These are phyloP conservation scores for Horisme vitalbata DNA, from an alignment of 2,888 invertebrate species.

Conservation along the genomic window DNA sequence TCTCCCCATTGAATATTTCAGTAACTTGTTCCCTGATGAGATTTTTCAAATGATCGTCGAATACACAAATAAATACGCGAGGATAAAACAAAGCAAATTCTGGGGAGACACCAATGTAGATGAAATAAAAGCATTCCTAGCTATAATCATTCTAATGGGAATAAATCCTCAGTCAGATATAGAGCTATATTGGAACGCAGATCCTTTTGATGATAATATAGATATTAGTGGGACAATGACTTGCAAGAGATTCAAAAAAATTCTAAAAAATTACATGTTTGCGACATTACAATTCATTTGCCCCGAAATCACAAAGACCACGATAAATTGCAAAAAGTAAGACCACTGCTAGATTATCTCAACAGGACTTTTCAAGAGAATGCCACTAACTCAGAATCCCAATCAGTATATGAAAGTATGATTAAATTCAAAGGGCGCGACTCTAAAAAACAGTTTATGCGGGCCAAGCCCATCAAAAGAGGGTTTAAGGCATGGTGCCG, in stretches of 20 bases:
- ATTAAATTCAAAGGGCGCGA: slow-evolving; percentile 17
- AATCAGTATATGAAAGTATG: slow-evolving; percentile 19
- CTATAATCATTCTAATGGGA: slow-evolving; percentile 18
- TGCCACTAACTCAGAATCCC: slow-evolving; percentile 10
- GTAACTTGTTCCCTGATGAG: slow-evolving; percentile 20
- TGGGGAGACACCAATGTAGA: slow-evolving; percentile 2
- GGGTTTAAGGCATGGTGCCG: slow-evolving; percentile 23
- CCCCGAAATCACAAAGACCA: slow-evolving; percentile 23
- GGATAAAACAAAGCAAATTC: slow-evolving; percentile 18
- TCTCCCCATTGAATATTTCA: slow-evolving; percentile 22
- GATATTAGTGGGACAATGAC: not conserved
- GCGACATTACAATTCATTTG: slow-evolving; percentile 12
- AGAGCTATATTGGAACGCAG: slow-evolving; percentile 19
- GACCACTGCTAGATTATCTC: slow-evolving; percentile 20
- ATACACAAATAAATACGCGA: slow-evolving; percentile 24
- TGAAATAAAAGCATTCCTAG: slow-evolving; percentile 17
- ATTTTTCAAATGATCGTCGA: slow-evolving; percentile 18
- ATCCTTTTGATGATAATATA: slow-evolving; percentile 6
- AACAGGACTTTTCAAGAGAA: slow-evolving; percentile 21
- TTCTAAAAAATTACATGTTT: not conserved
- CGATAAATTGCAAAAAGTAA: slow-evolving; percentile 18
- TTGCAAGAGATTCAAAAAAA: too few species aligned
- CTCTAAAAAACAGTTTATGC: slow-evolving; percentile 17
- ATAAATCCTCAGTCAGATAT: slow-evolving; percentile 22
- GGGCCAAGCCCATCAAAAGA: slow-evolving; percentile 15